These are phyloP conservation scores for Pagrus major DNA, from an alignment of 2,113 vertebrate species.

Conservation along the genomic window DNA sequence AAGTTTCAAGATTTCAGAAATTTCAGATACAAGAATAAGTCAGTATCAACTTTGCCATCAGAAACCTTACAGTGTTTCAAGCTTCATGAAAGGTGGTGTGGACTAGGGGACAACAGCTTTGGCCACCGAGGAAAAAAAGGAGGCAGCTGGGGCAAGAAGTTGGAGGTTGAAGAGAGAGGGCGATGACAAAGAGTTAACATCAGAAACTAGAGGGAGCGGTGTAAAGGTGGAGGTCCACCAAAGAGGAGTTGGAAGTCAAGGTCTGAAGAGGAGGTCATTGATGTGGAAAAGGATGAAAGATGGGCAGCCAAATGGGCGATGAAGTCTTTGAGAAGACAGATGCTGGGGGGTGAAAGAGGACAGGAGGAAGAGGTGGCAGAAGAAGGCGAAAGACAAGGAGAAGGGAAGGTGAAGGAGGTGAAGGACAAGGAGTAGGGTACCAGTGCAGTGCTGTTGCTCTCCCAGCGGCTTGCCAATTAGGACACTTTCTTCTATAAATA, in stretches of 20 bases:
- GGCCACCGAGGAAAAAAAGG: not conserved
- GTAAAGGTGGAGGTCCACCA: conserved; percentile 53
- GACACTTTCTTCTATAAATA: conserved; percentile 86
- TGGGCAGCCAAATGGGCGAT: not conserved
- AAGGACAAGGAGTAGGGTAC: conserved; percentile 74
- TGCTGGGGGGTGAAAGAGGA: conserved; percentile 8
- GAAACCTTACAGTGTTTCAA: not conserved
- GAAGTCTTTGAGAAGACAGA: conserved; percentile 11
- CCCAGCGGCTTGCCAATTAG: conserved; percentile 84
- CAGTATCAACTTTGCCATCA: not conserved
- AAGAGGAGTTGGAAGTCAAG: not conserved
- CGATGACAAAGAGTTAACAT: not conserved
- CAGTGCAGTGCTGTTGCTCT: conserved; percentile 69
- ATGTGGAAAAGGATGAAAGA: conserved; percentile 4
- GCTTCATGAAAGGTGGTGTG: not conserved
- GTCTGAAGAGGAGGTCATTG: not conserved
- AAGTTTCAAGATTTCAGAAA: too few relatives aligned
- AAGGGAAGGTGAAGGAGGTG: conserved; percentile 51
- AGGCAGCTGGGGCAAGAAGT: not conserved
- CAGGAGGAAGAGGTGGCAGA: conserved; percentile 11
- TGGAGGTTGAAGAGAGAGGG: not conserved
- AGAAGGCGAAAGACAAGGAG: conserved; percentile 63
- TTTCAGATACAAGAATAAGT: not conserved
- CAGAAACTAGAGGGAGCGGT: conserved; percentile 18
- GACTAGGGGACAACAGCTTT: not conserved